Base-by-base conservation (phyloP, 2,797 vertebrate genomes). In the Pangasius mekongensis region DNA sequence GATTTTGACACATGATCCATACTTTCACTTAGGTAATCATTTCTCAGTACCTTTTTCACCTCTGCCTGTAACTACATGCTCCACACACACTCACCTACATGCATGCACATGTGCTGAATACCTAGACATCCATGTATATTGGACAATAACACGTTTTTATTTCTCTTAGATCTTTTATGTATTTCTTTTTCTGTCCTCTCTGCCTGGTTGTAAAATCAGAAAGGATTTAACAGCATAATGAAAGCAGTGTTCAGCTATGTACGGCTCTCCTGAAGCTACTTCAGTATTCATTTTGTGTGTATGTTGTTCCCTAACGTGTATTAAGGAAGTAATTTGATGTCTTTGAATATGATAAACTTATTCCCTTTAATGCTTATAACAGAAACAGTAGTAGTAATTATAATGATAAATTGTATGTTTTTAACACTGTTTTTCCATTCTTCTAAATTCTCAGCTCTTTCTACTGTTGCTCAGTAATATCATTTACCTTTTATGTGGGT, bases 181-280 rank as follows among this genome's bases (percentile, higher is more conserved):
- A 49, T 33, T 49, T 66, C 30, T 33, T 84, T 66, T 27, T 67
- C 39, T 27, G 4, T n/a, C n/a, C 5, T 27, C 2, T 13, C 36
- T 30, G 13, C n/a, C 27, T 84, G 77, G 52, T 56, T 56, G 77
- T 80, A 80, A 80, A 80, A 36, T 9, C 77, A 22, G 30, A 56
- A 58, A 84, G 81, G 56, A 76, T 66, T 88, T 78, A 66, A 56
- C 3, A 84, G 64, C 60, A 30, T 74, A 84, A 84, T 87, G 58
- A 87, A 83, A 66, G 49, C 81, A 76, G 81, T 7, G 24, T 47
- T 76, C 77, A 83, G 77, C 52, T 71, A 52, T 22, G 9, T 56
- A 13, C 27, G 7, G 14, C 43, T 73, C 66, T 87, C 60, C 52
- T 80, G 52, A 58, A 58, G 30, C 30, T 58, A 11, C 30, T 67